Percentiles rank a stretch among this genome's conserved stretches.
phyloP scores from a whole-genome alignment of 2,888 invertebrate genomes.

The Sarcophaga subvicina region DNA sequence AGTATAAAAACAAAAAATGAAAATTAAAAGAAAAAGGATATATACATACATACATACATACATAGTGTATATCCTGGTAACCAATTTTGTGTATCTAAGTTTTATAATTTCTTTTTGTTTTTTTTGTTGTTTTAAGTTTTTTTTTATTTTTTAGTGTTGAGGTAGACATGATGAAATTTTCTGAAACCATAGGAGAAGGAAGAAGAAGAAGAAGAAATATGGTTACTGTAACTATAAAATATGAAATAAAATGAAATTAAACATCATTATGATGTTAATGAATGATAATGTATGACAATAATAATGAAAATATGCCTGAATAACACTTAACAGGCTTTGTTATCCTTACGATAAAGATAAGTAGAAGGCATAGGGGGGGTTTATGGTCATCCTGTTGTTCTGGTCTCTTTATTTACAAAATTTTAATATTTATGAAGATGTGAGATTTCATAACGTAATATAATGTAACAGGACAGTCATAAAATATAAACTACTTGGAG shows the following conservation, averaged over 20 bases:
- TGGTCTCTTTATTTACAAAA: conserved; percentile 30
- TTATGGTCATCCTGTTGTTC: neutral
- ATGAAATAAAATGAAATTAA: conserved; percentile 22
- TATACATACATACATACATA: conserved; percentile 3
- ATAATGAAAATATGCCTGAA: conserved; percentile 73
- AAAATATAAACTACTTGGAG: conserved; percentile 67
- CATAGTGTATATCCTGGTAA: conserved; percentile 27
- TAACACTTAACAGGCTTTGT: conserved; percentile 63
- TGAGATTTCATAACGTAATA: conserved; percentile 56
- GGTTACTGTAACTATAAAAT: no score
- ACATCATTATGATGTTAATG: conserved; percentile 68
- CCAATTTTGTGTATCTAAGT: conserved; percentile 35
- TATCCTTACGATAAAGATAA: neutral
- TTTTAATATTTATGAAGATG: conserved; percentile 72
- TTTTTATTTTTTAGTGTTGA: conserved; percentile 37
- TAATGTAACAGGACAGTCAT: conserved; percentile 66
- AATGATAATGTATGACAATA: conserved; percentile 58
- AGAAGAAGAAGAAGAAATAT: neutral
- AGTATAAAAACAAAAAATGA: conserved; percentile 37
- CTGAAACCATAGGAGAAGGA: conserved; percentile 4
- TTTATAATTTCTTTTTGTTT: neutral
- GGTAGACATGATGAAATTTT: conserved; percentile 40
- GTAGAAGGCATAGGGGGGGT: no score
- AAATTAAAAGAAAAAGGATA: neutral
- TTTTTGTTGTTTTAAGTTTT: conserved; percentile 6